A percentile compares a stretch with the other conserved stretches of the same genome.
These are phyloP conservation scores for Stegodyphus dumicola DNA, from an alignment of 1,140 invertebrate species.

Conservation along the genomic window DNA sequence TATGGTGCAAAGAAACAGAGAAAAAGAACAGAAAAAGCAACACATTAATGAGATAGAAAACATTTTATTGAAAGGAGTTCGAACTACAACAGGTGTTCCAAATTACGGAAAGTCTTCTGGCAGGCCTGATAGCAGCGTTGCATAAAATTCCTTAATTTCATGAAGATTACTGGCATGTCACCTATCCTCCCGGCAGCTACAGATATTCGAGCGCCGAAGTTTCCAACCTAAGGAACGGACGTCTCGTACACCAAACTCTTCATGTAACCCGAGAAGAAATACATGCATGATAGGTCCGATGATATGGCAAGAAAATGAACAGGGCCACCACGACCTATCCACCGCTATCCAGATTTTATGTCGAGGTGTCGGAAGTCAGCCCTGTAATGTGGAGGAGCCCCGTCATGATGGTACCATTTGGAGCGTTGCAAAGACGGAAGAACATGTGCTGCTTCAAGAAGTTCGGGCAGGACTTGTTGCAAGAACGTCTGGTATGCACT, in stretches of 20 bases:
- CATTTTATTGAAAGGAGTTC: background rate
- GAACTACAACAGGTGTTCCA: background rate
- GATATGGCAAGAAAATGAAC: background rate
- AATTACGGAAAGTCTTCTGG: background rate
- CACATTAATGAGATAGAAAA: background rate
- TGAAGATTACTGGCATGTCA: background rate
- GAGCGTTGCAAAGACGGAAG: background rate
- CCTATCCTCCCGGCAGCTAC: background rate
- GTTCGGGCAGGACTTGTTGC: background rate
- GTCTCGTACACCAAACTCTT: background rate
- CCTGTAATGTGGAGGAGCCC: background rate
- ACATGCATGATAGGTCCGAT: background rate
- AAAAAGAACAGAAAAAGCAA: background rate
- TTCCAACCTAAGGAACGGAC: background rate
- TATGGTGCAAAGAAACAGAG: background rate
- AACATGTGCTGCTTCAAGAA: background rate
- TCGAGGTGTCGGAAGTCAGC: background rate
- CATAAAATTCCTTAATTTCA: background rate
- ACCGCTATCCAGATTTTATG: background rate
- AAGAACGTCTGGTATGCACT: background rate
- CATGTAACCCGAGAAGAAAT: background rate
- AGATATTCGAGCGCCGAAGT: background rate
- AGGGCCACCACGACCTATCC: background rate
- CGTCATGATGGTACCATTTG: background rate
- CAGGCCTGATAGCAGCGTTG: background rate